Conservation (phyloP, 2,888 invertebrate genomes). For the Synergus itoensis region DNA sequence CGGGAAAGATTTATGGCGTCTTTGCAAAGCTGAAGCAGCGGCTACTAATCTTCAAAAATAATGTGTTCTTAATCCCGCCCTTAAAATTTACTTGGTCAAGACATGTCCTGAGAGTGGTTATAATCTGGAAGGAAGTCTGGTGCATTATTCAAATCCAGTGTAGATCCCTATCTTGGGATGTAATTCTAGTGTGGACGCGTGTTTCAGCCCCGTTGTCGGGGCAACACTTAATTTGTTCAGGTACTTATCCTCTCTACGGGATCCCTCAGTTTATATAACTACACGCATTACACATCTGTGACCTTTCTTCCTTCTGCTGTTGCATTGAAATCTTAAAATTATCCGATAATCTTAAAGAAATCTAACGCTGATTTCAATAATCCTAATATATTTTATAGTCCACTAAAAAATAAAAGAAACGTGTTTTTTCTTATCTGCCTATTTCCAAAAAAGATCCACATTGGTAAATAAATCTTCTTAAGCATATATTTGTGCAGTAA, state of each 20-base stretch:
- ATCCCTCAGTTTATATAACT: neutral
- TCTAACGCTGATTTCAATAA: no score
- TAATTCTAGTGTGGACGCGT: constrained; percentile 66
- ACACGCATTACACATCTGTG: neutral
- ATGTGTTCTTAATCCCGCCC: neutral
- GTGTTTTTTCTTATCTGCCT: no score
- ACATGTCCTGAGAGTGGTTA: constrained; percentile 42
- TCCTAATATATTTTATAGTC: no score
- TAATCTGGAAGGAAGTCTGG: constrained; percentile 53
- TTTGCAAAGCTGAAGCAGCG: neutral
- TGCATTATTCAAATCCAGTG: constrained; percentile 67
- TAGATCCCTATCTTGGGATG: constrained; percentile 66
- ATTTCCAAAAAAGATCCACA: no score
- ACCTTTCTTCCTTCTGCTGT: neutral
- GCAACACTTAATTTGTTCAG: constrained; percentile 66
- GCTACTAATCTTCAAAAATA: neutral
- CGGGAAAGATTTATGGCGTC: no score
- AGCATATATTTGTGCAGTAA: neutral
- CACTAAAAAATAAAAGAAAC: no score
- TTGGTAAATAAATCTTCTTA: no score
- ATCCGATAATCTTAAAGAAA: neutral
- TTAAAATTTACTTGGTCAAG: neutral
- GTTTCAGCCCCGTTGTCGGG: constrained; percentile 62
- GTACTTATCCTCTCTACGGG: constrained; percentile 49
- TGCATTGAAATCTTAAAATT: neutral